Percentiles rank a stretch among this genome's conserved stretches.
Conservation (phyloP, 2,113 vertebrate genomes). For the Scatophagus argus region DNA sequence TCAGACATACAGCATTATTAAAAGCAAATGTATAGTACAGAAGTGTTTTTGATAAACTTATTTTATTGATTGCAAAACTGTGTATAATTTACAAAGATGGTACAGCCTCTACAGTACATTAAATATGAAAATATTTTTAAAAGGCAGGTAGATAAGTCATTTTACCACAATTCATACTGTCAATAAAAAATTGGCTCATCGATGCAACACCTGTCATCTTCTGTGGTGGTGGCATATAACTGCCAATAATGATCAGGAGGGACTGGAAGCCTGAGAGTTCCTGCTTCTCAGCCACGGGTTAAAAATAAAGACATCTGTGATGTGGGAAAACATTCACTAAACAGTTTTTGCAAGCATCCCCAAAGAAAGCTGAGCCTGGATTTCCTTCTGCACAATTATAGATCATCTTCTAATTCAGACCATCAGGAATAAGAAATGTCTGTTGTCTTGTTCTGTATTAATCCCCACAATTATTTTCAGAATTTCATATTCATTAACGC, state of each 20-base stretch:
- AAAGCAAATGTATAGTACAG: not conserved
- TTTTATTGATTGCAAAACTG: constrained; percentile 81
- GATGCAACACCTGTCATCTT: constrained; percentile 72
- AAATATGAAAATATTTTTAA: constrained; percentile 77
- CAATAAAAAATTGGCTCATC: constrained; percentile 82
- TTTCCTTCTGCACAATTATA: constrained; percentile 19
- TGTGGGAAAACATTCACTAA: constrained; percentile 49
- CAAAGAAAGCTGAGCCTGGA: constrained; percentile 19
- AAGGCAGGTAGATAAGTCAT: constrained; percentile 68
- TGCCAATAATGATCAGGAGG: constrained; percentile 33
- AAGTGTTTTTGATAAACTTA: constrained; percentile 39
- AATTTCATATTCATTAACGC: constrained; percentile 24
- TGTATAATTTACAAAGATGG: constrained; percentile 77
- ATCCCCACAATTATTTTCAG: constrained; percentile 27
- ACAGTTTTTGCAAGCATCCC: constrained; percentile 32
- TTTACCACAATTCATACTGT: constrained; percentile 71
- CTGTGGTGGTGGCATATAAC: constrained; percentile 65
- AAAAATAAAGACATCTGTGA: constrained; percentile 34
- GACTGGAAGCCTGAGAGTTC: constrained; percentile 28
- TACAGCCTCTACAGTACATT: constrained; percentile 74
- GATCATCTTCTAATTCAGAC: constrained; percentile 32
- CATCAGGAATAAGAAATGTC: constrained; percentile 7
- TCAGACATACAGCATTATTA: not conserved
- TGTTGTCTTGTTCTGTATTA: constrained; percentile 33
- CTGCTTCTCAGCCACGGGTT: constrained; percentile 31